Evolutionary conservation across 2,888 invertebrate genomes (phyloP).

Genomic region (Coecobrya sp.): DNA sequence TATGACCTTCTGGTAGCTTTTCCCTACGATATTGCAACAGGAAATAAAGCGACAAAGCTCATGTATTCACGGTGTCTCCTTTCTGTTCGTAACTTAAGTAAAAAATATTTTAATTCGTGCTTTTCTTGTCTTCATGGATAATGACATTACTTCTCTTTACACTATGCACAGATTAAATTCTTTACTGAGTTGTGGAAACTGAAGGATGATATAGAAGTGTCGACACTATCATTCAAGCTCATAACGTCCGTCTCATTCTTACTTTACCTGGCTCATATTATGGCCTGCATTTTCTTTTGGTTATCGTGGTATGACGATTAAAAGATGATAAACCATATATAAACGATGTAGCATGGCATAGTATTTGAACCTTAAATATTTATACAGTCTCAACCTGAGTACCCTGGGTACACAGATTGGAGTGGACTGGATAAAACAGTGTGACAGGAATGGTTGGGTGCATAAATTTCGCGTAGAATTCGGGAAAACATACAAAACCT

Average conservation of each 20-base stretch:
- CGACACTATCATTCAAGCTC: slow-evolving; percentile 82
- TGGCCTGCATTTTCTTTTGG: slow-evolving; percentile 82
- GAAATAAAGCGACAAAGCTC: slow-evolving; percentile 21
- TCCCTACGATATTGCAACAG: slow-evolving; percentile 58
- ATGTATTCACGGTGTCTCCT: slow-evolving; percentile 56
- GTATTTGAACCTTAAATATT: background rate
- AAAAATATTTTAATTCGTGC: too few relatives aligned
- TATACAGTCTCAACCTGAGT: background rate
- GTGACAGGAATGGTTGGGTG: slow-evolving; percentile 51
- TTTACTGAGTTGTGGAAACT: slow-evolving; percentile 61
- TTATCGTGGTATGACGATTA: background rate
- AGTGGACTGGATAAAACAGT: background rate
- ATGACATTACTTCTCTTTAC: too few relatives aligned
- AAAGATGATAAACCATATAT: background rate
- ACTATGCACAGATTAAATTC: slow-evolving; percentile 73
- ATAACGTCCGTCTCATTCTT: slow-evolving; percentile 81
- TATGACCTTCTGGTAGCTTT: slow-evolving; percentile 63
- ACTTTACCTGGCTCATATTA: slow-evolving; percentile 80
- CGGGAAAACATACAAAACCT: slow-evolving; percentile 11
- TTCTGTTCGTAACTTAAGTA: slow-evolving; percentile 50
- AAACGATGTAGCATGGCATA: background rate
- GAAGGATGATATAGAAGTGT: slow-evolving; percentile 80
- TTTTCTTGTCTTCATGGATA: too few relatives aligned
- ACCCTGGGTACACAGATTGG: background rate
- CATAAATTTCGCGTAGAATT: slow-evolving; percentile 69